A percentile compares a stretch with the other conserved stretches of the same genome.
Evolutionary conservation across 2,888 invertebrate genomes (phyloP).

Genomic region (Unio delphinus): DNA sequence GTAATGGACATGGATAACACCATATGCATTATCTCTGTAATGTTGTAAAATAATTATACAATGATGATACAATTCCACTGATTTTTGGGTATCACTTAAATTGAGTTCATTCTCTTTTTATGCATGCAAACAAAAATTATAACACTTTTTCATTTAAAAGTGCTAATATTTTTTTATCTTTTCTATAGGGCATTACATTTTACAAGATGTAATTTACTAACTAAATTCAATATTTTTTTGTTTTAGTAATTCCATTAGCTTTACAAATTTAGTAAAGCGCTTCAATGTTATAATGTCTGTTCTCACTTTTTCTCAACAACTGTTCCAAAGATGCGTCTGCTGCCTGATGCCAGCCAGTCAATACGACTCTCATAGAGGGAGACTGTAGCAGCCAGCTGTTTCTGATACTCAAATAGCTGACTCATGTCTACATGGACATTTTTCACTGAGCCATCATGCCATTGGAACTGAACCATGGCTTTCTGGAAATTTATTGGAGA

Average conservation of each 20-base stretch:
- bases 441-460: conserved; percentile 71
- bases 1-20: too few relatives aligned
- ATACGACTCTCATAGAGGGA: conserved; percentile 68
- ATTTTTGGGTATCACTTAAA: too few relatives aligned
- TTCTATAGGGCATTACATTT: too few relatives aligned
- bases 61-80: too few relatives aligned
- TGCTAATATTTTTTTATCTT: too few relatives aligned
- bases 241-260: not conserved
- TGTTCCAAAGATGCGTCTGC: conserved; percentile 69
- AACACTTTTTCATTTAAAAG: too few relatives aligned
- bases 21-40: too few relatives aligned
- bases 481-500: conserved; percentile 43
- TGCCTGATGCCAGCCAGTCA: conserved; percentile 69
- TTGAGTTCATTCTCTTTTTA: too few relatives aligned
- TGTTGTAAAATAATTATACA: too few relatives aligned
- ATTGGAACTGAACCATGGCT: conserved; percentile 71
- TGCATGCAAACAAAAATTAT: too few relatives aligned
- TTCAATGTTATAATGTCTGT: not conserved
- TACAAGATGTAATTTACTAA: too few relatives aligned
- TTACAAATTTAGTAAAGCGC: not conserved
- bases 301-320: conserved; percentile 68
- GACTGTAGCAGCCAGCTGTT: conserved; percentile 67
- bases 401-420: conserved; percentile 71
- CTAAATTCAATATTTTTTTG: too few relatives aligned
- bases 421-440: conserved; percentile 72